phyloP scores from a whole-genome alignment of 1,140 invertebrate genomes.

The Leptinotarsa defecta region DNA sequence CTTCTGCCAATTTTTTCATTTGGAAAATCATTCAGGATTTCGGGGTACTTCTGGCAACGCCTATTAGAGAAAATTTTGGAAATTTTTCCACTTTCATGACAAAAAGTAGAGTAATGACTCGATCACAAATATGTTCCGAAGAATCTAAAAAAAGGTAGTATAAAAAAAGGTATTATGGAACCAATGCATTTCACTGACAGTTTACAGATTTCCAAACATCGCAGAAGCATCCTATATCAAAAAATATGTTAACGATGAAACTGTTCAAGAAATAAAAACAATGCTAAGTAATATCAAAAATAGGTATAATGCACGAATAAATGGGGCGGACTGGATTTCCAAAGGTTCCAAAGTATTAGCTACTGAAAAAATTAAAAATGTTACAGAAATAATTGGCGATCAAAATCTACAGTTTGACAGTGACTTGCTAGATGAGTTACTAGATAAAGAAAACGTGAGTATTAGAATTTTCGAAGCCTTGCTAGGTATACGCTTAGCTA shows the following conservation, averaged over 20 bases:
- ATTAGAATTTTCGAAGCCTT: background rate
- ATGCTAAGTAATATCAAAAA: slow-evolving; percentile 36
- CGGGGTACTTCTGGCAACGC: background rate
- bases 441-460: slow-evolving; percentile 22
- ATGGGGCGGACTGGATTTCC: slow-evolving; percentile 38
- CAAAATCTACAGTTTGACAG: slow-evolving; percentile 21
- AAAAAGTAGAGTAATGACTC: background rate
- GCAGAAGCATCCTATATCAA: slow-evolving; percentile 37
- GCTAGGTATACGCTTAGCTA: no score
- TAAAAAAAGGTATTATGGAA: background rate
- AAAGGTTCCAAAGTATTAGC: slow-evolving; percentile 22
- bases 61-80: slow-evolving; percentile 2
- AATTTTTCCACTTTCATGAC: slow-evolving; percentile 9
- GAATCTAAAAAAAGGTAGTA: slow-evolving; percentile 5
- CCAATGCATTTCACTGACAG: background rate
- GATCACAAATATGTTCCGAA: background rate
- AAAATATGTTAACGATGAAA: slow-evolving; percentile 25
- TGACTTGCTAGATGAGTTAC: slow-evolving; percentile 18
- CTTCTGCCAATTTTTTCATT: slow-evolving; percentile 25
- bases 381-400: slow-evolving; percentile 31
- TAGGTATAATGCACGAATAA: slow-evolving; percentile 27
- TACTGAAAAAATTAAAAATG: slow-evolving; percentile 23
- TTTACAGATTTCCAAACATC: slow-evolving; percentile 35
- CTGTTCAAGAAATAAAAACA: slow-evolving; percentile 29
- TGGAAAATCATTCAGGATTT: slow-evolving; percentile 30